Evolutionary conservation across 2,797 vertebrate species (phyloP), one percentile per base, ranked within the genome.

Genomic region (Macrochelys suwanniensis): DNA sequence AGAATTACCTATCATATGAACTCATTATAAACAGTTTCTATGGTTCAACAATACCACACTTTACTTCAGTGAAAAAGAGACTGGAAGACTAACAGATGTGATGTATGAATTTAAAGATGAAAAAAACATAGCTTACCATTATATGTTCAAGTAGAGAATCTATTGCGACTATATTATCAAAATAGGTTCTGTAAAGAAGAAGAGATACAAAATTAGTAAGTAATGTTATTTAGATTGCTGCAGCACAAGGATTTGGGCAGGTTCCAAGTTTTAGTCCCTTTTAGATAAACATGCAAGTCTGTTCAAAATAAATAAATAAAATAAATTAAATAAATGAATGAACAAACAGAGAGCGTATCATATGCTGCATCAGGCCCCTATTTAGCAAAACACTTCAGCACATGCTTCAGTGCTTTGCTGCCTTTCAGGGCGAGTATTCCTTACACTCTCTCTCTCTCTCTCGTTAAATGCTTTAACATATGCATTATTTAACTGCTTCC

Each of bases 141-240:
- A 99, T 99, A 98, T 99, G 99, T 99, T 99, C 99, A 99, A 99
- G 99, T 99, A 99, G 99, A 98, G 99, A 99, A 99, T 99, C 99
- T 99, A 99, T 99, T 99, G 99, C 99, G 97, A 99, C 99, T 98
- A 99, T 99, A 98, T 99, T 99, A 99, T 99, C 99, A 98, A 99
- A 99, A 98, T 99, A 99, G 0, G 99, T 99, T 98, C 99, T 99
- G 99, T 97, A 98, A 61, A 61, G 95, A 97, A 96, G 95, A 97
- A 98, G 74, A 96, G 97, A 98, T 15, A 90, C 10, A 80, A 88
- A 88, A 49, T 61, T 33, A 42, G 65, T 96, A 94, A 97, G 86
- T 53, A 80, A 89, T 80, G 13, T 68, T 28, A 74, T 74, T 93
- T 84, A 92, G 74, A 87, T 82, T 71, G 59, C 5, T 86, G 15